Evolutionary conservation across 2,113 vertebrate species (phyloP).

Genomic region (Erinaceus europaeus): DNA sequence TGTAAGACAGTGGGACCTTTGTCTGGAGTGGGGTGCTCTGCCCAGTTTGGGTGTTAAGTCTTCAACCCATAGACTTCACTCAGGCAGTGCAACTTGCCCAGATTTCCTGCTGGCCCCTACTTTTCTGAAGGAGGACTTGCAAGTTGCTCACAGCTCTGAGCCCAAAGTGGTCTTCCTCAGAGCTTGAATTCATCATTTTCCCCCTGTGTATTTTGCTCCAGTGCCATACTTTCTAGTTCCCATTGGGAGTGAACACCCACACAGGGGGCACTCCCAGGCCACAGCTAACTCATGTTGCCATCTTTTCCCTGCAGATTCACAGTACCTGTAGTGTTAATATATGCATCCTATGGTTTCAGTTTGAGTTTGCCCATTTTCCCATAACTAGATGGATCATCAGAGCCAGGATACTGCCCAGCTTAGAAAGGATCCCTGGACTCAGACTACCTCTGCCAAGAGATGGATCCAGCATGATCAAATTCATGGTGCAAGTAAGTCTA

Average conservation of each 20-base stretch:
- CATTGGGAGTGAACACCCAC: not conserved
- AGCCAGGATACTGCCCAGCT: not conserved
- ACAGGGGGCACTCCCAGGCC: not conserved
- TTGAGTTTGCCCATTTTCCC: not conserved
- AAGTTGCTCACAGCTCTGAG: not conserved
- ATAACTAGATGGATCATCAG: constrained; percentile 1
- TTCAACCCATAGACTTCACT: not conserved
- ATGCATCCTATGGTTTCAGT: not conserved
- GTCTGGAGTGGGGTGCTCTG: not conserved
- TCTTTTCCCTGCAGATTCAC: not conserved
- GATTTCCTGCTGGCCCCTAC: not conserved
- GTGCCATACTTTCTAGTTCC: not conserved
- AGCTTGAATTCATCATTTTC: too few relatives aligned
- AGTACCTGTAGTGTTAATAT: not conserved
- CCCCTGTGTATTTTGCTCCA: not conserved
- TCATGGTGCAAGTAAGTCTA: constrained; percentile 22
- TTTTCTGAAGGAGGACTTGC: too few relatives aligned
- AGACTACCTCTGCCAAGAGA: constrained; percentile 34
- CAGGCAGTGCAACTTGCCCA: not conserved
- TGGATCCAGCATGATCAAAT: constrained; percentile 7
- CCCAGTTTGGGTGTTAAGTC: not conserved
- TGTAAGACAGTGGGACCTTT: not conserved
- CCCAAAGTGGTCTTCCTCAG: not conserved
- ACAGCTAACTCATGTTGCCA: not conserved
- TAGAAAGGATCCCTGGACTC: constrained; percentile 46